Percentiles rank a stretch among this genome's conserved stretches.
These are phyloP conservation scores for Gobio gobio DNA, from an alignment of 2,113 vertebrate species.

Conservation along the genomic window DNA sequence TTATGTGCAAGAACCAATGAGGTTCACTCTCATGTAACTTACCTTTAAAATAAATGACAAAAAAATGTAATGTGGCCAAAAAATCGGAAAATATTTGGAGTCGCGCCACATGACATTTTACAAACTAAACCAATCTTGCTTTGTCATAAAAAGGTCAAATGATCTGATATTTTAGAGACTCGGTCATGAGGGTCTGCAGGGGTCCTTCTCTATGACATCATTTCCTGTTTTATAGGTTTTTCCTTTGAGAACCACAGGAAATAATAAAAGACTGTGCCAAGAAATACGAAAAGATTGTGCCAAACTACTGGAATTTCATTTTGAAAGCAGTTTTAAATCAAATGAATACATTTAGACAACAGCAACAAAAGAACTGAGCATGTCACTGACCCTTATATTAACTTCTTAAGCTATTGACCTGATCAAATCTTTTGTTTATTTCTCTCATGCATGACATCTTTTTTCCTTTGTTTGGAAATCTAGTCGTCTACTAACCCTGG, in stretches of 20 bases:
- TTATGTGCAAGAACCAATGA: too few species aligned
- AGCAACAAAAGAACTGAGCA: too few species aligned
- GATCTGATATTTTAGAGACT: background rate
- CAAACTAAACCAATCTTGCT: background rate
- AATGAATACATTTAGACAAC: background rate
- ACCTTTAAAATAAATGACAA: too few species aligned
- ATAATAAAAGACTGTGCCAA: slow-evolving; percentile 1
- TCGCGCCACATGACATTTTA: background rate
- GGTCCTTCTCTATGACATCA: background rate
- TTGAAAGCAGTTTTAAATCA: background rate
- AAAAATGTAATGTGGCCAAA: too few species aligned
- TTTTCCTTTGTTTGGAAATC: background rate
- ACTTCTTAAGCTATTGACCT: background rate
- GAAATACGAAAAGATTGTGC: background rate
- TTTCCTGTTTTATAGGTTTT: slow-evolving; percentile 5
- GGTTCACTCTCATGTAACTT: too few species aligned
- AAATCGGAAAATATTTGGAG: background rate
- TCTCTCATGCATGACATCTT: background rate
- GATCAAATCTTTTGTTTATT: background rate
- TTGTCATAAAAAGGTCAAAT: slow-evolving; percentile 6
- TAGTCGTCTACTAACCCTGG: too few species aligned
- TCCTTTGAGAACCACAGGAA: background rate
- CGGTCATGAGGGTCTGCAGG: background rate
- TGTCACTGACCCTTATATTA: background rate
- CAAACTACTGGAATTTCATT: background rate